These are phyloP conservation scores for Eupeodes corollae DNA, from an alignment of 1,140 invertebrate genomes.

Conservation along the genomic window DNA sequence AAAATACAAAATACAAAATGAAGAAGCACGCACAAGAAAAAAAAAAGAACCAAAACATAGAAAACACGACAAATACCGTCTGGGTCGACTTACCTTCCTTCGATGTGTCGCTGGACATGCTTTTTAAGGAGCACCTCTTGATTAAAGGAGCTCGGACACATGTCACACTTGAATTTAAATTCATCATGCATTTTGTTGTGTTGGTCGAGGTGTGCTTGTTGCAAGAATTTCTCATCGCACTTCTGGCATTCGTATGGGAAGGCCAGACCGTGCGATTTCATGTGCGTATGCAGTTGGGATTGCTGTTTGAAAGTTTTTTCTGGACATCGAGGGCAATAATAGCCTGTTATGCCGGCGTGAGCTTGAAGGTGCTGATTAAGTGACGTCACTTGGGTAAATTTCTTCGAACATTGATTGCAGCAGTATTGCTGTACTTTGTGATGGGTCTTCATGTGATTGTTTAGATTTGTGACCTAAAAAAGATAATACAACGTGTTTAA, in stretches of 20 bases:
- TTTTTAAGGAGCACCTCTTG: constrained; percentile 35
- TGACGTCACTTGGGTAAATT: constrained; percentile 36
- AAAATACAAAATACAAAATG: neutral
- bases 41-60: too few species aligned
- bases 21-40: neutral
- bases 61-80: too few species aligned
- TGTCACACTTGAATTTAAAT: constrained; percentile 35
- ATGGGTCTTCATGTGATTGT: constrained; percentile 38
- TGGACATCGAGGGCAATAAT: constrained; percentile 33
- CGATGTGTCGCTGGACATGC: constrained; percentile 35
- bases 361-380: constrained; percentile 36
- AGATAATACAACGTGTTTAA: neutral
- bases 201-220: constrained; percentile 34
- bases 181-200: constrained; percentile 36
- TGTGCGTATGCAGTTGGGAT: constrained; percentile 35
- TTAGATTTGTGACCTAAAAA: constrained; percentile 32
- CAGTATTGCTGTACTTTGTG: constrained; percentile 37
- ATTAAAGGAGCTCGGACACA: constrained; percentile 34
- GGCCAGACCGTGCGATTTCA: constrained; percentile 33
- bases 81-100: constrained; percentile 17
- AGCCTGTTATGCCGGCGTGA: constrained; percentile 34
- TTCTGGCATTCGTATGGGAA: constrained; percentile 34
- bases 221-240: constrained; percentile 36
- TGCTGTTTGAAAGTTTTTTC: constrained; percentile 37
- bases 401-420: constrained; percentile 36